A percentile compares a stretch with the other conserved stretches of the same genome.
These are phyloP conservation scores for Mycetomoellerius zeteki DNA, from an alignment of 1,140 invertebrate genomes.

Conservation along the genomic window DNA sequence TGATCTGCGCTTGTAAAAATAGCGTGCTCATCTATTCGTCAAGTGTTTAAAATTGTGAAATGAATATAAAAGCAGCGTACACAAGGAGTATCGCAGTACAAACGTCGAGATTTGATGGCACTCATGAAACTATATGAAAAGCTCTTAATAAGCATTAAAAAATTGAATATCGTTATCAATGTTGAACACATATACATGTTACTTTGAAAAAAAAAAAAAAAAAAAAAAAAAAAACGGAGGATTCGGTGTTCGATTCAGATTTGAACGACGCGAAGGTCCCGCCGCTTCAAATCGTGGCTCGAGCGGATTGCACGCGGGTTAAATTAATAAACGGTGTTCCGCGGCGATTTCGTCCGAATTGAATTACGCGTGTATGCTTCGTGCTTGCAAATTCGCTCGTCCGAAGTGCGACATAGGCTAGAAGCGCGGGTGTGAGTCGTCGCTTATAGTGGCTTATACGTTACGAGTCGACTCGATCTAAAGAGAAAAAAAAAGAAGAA, in stretches of 20 bases:
- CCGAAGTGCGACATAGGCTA: no score
- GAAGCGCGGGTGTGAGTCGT: no score
- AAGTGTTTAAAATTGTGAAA: constrained; percentile 35
- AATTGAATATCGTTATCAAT: constrained; percentile 20
- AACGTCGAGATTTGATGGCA: constrained; percentile 36
- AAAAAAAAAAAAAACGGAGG: constrained; percentile 2
- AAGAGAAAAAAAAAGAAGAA: not conserved
- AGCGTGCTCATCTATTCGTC: not conserved
- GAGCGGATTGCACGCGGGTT: not conserved
- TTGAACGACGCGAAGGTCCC: not conserved
- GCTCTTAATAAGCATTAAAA: constrained; percentile 59
- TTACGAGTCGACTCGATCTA: not conserved
- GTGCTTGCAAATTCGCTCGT: not conserved
- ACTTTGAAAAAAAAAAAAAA: constrained; percentile 20
- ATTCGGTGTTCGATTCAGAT: not conserved
- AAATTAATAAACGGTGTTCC: constrained; percentile 23
- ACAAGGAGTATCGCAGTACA: not conserved
- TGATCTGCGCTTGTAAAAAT: constrained; percentile 18
- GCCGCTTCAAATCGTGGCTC: constrained; percentile 7
- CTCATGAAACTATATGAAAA: constrained; percentile 42
- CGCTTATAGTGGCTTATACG: not conserved
- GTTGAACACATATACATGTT: not conserved
- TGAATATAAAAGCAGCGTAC: constrained; percentile 36
- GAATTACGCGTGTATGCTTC: constrained; percentile 15
- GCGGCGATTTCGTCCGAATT: not conserved